Base-by-base conservation (phyloP, 2,113 vertebrate species). In the Nannobrachium achirus region DNA sequence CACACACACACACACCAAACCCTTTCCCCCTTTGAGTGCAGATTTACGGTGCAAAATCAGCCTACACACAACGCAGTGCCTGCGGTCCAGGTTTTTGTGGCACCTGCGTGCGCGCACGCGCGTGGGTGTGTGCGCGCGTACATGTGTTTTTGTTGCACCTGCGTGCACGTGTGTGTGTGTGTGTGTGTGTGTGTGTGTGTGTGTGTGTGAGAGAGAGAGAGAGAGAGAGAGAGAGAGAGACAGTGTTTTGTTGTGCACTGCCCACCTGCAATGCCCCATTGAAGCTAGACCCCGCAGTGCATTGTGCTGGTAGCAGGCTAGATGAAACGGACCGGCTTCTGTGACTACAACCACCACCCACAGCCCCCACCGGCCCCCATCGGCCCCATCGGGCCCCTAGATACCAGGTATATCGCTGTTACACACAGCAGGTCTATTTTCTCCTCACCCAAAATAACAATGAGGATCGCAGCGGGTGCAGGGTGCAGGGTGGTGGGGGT, bases 401-500 rank as follows among this genome's bases (percentile, higher is more conserved):
- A 79, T 59, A n/a, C 61, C 76, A 53, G 56, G 65, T 16, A 11
- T 69, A 67, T 69, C 80, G 25, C 25, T 73, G 75, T 73, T 69
- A 66, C 63, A 70, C 68, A 73, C 76, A 83, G 64, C 73, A 65
- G 38, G 38, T 71, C 84, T 86, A 66, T 88, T 78, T 88, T 78
- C 84, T 81, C 53, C 41, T 38, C 10, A 15, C 69, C 82, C 69
- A 60, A 87, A 90, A 88, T 85, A 83, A 77, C 78, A 78, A 79
- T 13, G 71, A 74, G 64, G 15, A 72, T 61, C 71, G 68, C 38
- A 55, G n/a, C n/a, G n/a, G n/a, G n/a, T n/a, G n/a, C n/a, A n/a
- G n/a, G n/a, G n/a, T n/a, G n/a, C n/a, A n/a, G n/a, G n/a, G n/a
- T n/a, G n/a, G n/a, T n/a, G n/a, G n/a, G n/a, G n/a, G n/a, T n/a